These are phyloP conservation scores for Drosophila yooni DNA, from an alignment of 2,888 invertebrate genomes.

Conservation along the genomic window DNA sequence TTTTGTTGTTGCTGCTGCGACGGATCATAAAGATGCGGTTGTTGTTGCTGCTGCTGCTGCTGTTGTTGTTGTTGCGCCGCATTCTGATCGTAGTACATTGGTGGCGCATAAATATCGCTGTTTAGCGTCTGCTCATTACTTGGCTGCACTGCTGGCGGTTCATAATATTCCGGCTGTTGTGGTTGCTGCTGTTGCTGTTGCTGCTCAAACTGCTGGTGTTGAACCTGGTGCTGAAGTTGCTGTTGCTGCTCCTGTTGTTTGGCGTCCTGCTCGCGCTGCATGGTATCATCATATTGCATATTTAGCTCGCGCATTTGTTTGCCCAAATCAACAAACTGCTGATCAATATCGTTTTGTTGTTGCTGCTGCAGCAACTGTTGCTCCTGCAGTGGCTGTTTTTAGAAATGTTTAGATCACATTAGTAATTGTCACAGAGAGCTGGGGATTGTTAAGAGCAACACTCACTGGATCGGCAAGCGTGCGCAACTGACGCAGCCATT, in stretches of 20 bases:
- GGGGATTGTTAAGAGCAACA: background rate
- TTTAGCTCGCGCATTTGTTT: slow-evolving; percentile 84
- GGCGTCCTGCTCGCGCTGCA: slow-evolving; percentile 51
- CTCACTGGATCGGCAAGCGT: slow-evolving; percentile 68
- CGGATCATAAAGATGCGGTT: slow-evolving; percentile 31
- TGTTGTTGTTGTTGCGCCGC: slow-evolving; percentile 38
- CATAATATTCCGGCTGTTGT: slow-evolving; percentile 39
- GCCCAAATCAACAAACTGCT: slow-evolving; percentile 84
- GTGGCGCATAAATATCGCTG: slow-evolving; percentile 32
- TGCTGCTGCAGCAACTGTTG: slow-evolving; percentile 40
- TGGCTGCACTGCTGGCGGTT: slow-evolving; percentile 20
- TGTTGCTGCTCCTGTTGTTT: slow-evolving; percentile 36
- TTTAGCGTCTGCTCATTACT: slow-evolving; percentile 32
- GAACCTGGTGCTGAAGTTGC: slow-evolving; percentile 14
- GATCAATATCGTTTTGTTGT: slow-evolving; percentile 77
- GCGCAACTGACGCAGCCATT: slow-evolving; percentile 84
- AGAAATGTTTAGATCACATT: background rate
- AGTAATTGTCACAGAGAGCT: background rate
- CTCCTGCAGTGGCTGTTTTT: slow-evolving; percentile 50
- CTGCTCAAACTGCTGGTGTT: slow-evolving; percentile 18
- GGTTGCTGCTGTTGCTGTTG: slow-evolving; percentile 29
- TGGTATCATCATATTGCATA: slow-evolving; percentile 78
- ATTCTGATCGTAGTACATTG: slow-evolving; percentile 53
- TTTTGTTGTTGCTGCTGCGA: slow-evolving; percentile 1
- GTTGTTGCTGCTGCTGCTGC: slow-evolving; percentile 42